These are phyloP conservation scores for Tenualosa thibaudeaui DNA, from an alignment of 2,797 vertebrate species.

Conservation along the genomic window DNA sequence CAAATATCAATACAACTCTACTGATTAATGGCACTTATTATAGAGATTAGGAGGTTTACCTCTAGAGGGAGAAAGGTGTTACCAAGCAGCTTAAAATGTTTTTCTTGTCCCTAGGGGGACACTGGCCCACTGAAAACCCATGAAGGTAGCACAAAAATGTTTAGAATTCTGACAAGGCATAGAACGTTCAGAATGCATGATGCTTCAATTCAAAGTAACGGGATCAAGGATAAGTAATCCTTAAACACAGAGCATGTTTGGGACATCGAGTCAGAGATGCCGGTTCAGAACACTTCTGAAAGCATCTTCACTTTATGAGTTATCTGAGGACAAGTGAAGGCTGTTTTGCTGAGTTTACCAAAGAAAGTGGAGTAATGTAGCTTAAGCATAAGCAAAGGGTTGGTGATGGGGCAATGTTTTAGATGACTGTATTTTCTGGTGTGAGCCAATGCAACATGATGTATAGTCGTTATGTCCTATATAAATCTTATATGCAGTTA, in stretches of 20 bases:
- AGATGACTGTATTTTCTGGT: neutral
- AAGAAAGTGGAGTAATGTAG: neutral
- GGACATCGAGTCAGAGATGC: neutral
- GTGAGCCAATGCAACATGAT: neutral
- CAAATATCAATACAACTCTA: slow-evolving; percentile 18
- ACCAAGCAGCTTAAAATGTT: neutral
- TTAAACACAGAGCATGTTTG: neutral
- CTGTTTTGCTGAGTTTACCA: no score
- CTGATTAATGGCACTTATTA: slow-evolving; percentile 15
- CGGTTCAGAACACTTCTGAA: no score
- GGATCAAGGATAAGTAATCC: neutral
- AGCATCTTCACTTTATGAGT: neutral
- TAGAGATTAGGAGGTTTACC: neutral
- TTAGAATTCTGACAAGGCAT: neutral
- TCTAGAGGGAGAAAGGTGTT: neutral
- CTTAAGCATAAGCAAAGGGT: neutral
- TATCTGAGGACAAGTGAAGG: neutral
- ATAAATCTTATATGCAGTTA: neutral
- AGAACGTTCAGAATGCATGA: neutral
- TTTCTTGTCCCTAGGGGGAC: neutral
- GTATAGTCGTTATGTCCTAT: neutral
- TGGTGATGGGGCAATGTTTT: neutral
- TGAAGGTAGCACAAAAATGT: neutral
- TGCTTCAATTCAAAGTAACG: neutral
- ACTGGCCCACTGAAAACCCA: neutral